Conservation (phyloP, 2,113 vertebrate genomes). For the Pygoscelis antarcticus region DNA sequence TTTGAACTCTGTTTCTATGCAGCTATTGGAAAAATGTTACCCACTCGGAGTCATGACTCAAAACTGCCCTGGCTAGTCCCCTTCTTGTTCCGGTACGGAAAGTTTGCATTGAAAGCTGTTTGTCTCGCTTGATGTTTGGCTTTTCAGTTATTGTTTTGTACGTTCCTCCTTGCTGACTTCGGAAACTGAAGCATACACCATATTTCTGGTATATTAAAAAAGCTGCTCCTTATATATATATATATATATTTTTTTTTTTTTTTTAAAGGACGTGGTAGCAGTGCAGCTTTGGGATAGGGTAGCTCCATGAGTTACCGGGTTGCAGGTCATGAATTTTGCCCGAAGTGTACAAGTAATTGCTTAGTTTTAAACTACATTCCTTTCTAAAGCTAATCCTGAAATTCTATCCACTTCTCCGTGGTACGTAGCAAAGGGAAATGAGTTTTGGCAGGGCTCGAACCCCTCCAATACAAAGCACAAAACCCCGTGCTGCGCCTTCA, state of each 20-base stretch:
- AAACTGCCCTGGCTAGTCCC: background rate
- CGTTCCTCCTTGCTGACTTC: background rate
- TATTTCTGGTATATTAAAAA: background rate
- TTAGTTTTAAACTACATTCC: background rate
- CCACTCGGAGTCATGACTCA: too few species aligned
- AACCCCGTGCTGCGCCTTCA: accelerated
- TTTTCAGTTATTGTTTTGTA: background rate
- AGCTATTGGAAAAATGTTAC: too few species aligned
- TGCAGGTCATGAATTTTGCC: background rate
- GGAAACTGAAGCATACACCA: background rate
- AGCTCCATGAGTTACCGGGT: background rate
- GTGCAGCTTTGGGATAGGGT: background rate
- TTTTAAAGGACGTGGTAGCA: background rate
- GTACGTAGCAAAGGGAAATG: background rate
- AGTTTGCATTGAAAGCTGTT: background rate
- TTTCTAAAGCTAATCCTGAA: background rate
- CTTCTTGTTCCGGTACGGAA: background rate
- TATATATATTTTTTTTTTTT: background rate
- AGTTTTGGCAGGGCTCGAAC: background rate
- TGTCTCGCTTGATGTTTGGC: background rate
- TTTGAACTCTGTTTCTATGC: too few species aligned
- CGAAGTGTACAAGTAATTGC: background rate
- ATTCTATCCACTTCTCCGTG: background rate
- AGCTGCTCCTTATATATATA: background rate
- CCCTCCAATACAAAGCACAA: background rate